phyloP scores from a whole-genome alignment of 23 tunicate genomes.

The Diplosoma virens region DNA sequence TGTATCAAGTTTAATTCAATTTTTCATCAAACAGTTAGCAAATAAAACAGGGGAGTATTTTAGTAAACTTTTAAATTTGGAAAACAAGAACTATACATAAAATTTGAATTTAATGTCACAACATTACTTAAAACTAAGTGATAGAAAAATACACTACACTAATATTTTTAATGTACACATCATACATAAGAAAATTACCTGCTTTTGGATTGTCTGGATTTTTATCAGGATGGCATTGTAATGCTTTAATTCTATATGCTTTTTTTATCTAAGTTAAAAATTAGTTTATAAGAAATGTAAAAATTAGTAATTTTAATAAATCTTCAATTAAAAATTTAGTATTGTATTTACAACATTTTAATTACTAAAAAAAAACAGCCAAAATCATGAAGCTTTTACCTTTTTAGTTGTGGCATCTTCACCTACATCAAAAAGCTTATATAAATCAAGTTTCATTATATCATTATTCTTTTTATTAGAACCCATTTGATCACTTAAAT shows the following conservation, averaged over 20 bases:
- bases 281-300: not conserved
- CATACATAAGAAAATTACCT: constrained; percentile 44
- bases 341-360: too few species aligned
- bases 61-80: too few species aligned
- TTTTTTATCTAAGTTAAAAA: constrained; percentile 43
- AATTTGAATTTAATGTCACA: too few species aligned
- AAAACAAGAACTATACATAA: too few species aligned
- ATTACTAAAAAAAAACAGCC: not conserved
- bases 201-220: constrained; percentile 82
- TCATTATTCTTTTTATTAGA: constrained; percentile 12
- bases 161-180: too few species aligned
- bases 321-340: not conserved
- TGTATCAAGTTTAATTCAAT: too few species aligned
- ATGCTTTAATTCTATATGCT: constrained; percentile 77
- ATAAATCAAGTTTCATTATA: constrained; percentile 61
- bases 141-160: too few species aligned
- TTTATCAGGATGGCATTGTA: constrained; percentile 89
- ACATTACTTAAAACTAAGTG: too few species aligned
- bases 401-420: constrained; percentile 60
- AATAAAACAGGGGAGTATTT: too few species aligned
- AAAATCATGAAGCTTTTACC: constrained; percentile 13
- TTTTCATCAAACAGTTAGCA: too few species aligned
- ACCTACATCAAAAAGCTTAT: constrained; percentile 33
- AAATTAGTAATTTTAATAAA: not conserved
- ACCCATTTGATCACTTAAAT: too few species aligned